Base-by-base conservation (phyloP, 1,140 invertebrate species). In the Parapsyche elsis region DNA sequence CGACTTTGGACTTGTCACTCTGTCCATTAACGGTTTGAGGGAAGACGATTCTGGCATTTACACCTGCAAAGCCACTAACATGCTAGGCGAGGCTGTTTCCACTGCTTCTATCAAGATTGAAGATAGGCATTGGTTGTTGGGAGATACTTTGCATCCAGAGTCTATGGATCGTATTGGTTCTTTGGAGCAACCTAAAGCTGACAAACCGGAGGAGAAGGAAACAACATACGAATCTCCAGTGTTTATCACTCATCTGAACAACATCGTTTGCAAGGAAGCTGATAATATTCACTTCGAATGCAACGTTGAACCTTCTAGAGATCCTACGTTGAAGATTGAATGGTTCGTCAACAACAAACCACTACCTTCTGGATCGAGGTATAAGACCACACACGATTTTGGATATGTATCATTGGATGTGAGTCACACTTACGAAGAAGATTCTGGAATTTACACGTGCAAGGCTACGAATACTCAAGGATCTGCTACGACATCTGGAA, bases 211-310 rank as follows among this genome's bases (percentile, higher is more conserved):
- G 71, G 88, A 91, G 57, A 91, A 92, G 0, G 96, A 97, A 86
- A 92, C 94, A 4, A 90, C 89, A 0, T 98, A 94, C 85, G 95
- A 97, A 86, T 91, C 92, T 23, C 96, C 96, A 1, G 93, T 97
- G 5, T 97, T 98, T 84, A 96, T 97, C 70, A 93, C 94, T 57
- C 96, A 97, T 87, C 88, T 98, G 70, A 97, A 97, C 86, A 96
- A 98, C 85, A 93, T 97, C 10, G 93, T 96, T 84, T 95, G 95
- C 84, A 93, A 93, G 78, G 97, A 99, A 90, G 94, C 94, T 71
- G 96, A 98, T 79, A 95, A 94, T 80, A 95, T 94, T 82, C 96
- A 97, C 87, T 99, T 99, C 85, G 96, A 98, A 88, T 98, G 96
- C 86, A 94, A 94, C 83, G 95, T 99, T 5, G 95, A 98, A 86